Evolutionary conservation across 92 coral and sea anemone genomes (phyloP), one percentile per base, ranked within the genome.

Genomic region (Zoanthus solanderi): DNA sequence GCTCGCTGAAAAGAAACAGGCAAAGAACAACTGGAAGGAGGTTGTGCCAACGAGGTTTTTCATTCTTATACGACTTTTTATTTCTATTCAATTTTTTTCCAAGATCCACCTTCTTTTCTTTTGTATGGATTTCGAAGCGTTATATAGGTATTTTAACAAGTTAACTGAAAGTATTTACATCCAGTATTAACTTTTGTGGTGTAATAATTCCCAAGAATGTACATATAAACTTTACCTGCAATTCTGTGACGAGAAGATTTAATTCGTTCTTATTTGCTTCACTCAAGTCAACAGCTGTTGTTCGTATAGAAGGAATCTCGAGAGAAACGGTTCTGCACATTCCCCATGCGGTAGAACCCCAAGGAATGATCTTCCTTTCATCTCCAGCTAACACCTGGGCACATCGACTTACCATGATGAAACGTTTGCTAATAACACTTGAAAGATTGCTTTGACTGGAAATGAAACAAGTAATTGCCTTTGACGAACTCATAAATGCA

Each of bases 341-440:
- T 42, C 95, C 95, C 85, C 88, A 82, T 9, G 88, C 87, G 29
- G 93, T 86, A 17, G 89, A 58, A 8, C 89, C 80, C 95, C 95
- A 92, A 7, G 95, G 95, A 66, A 92, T 72, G 85, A 47, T 52
- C 60, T 42, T 56, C n/a, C 28, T 60, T 66, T 89, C 77, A 0
- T 57, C 75, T 28, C 78, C 37, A 1, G 78, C 10, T 42, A 89
- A 42, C 18, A 85, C 60, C 34, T 89, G 92, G 37, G 92, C 79
- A 75, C 83, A 75, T 60, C 89, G 61, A 50, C 85, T 75, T 28
- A 89, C 87, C 7, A 85, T 76, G 42, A 89, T 66, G 42, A 89
- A 50, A 42, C 78, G 86, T n/a, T 72, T 50, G 42, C 74, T 78
- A n/a, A 16, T 23, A 0, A 10, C 50, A 65, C 76, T 77, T 13